Base-by-base conservation (phyloP, 2,113 vertebrate genomes). In the Tenebrosternarchus preto region DNA sequence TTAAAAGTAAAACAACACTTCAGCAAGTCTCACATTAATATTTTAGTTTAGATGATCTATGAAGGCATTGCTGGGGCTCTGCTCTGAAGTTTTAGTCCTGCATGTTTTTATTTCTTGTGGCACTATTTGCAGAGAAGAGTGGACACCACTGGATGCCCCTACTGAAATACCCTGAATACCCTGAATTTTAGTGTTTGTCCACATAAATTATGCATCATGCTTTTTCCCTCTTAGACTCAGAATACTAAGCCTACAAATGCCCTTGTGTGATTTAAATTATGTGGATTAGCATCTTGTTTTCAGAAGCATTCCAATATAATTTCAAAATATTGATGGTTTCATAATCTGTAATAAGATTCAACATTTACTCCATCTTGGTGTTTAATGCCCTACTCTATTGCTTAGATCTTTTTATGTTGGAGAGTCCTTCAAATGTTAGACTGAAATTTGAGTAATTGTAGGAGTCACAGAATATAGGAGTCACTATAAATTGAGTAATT, bases 121-220 rank as follows among this genome's bases (percentile, higher is more conserved):
- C 31, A 1, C 31, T 55, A 22, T 27, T 15, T 1, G n/a, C 53
- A 7, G 25, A 53, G 16, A 29, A 50, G 70, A 43, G 76, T 33
- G 57, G 27, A 80, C 46, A 56, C 39, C 57, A 68, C 50, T 33
- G 3, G 61, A 71, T 60, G 27, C 50, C 70, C 77, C 78, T 75
- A 29, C 31, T 43, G 17, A 83, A 84, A 85, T 83, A 64, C 29
- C 46, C 60, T 73, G 76, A 66, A 81, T 85, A 66, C n/a, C n/a
- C n/a, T n/a, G n/a, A n/a, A n/a, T n/a, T n/a, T n/a, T 20, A 73
- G 80, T 80, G 71, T 36, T 39, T 72, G 59, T 77, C 24, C 78
- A 17, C 27, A 75, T 80, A 61, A 80, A 75, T 82, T 82, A 80
- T 71, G 36, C 77, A 73, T 56, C 31, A 55, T 57, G 19, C 36